phyloP scores from a whole-genome alignment of 2,797 vertebrate species.

The Paedocypris micromegethes region DNA sequence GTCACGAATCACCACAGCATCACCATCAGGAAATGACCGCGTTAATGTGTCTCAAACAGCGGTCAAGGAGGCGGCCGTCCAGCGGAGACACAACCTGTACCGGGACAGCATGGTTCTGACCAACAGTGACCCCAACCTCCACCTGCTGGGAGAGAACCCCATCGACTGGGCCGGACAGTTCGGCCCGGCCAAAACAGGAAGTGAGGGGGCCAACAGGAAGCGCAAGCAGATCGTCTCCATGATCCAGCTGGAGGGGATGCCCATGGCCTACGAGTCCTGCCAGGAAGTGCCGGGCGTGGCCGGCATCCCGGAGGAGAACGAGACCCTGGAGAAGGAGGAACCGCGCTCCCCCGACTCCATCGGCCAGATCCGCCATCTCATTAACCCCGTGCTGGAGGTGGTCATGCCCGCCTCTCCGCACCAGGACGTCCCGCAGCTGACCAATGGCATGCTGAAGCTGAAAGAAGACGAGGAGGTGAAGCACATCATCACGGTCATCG shows the following conservation, averaged over 20 bases:
- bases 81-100: constrained; percentile 92
- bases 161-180: constrained; percentile 83
- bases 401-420: constrained; percentile 31
- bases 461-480: constrained; percentile 57
- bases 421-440: neutral
- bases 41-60: constrained; percentile 60
- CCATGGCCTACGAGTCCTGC: constrained; percentile 69
- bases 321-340: constrained; percentile 14
- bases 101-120: constrained; percentile 91
- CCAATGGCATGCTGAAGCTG: constrained; percentile 52
- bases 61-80: constrained; percentile 92
- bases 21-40: neutral
- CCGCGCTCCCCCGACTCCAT: constrained; percentile 67
- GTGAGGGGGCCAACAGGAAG: constrained; percentile 53
- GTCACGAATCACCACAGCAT: constrained; percentile 31
- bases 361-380: constrained; percentile 67
- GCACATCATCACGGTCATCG: constrained; percentile 46
- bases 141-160: constrained; percentile 73
- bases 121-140: constrained; percentile 91
- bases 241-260: constrained; percentile 73
- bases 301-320: constrained; percentile 65
- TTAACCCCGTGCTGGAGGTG: constrained; percentile 65
- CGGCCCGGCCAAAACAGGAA: constrained; percentile 28
- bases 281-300: constrained; percentile 70
- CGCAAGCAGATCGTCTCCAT: constrained; percentile 90